phyloP scores from a whole-genome alignment of 2,113 vertebrate species.

The Crotalus helleri region DNA sequence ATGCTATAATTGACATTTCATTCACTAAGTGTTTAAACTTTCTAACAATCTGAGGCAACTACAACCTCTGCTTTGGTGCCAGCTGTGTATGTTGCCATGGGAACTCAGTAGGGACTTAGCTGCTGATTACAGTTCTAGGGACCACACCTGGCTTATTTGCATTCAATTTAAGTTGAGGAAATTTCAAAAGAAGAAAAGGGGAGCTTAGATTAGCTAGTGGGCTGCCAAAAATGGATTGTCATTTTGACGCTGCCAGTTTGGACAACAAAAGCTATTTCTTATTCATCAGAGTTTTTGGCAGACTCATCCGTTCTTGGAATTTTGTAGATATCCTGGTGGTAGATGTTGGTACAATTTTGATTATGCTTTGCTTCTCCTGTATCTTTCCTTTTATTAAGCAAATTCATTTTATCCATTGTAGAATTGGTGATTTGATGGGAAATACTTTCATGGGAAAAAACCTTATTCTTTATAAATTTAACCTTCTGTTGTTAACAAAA shows the following conservation, averaged over 20 bases:
- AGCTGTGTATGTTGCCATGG: constrained; percentile 68
- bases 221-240: constrained; percentile 55
- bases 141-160: constrained; percentile 74
- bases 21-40: constrained; percentile 61
- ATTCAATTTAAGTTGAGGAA: constrained; percentile 67
- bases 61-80: constrained; percentile 49
- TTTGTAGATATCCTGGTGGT: constrained; percentile 19
- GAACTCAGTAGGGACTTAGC: constrained; percentile 60
- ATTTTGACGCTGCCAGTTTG: constrained; percentile 43
- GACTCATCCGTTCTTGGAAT: constrained; percentile 32
- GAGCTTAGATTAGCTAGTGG: constrained; percentile 25
- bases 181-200: constrained; percentile 63
- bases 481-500: constrained; percentile 27
- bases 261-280: constrained; percentile 40
- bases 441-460: neutral
- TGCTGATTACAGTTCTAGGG: constrained; percentile 58
- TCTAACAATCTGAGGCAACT: constrained; percentile 53
- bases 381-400: constrained; percentile 23
- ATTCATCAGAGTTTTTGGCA: constrained; percentile 23
- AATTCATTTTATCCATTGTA: constrained; percentile 33
- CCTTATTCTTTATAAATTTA: constrained; percentile 9
- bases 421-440: constrained; percentile 1
- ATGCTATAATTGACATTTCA: constrained; percentile 53
- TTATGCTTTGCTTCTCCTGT: constrained; percentile 14
- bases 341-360: constrained; percentile 14